Evolutionary conservation across 2,797 vertebrate species (phyloP), one percentile per base, ranked within the genome.

Genomic region (Aotus griseimembra): DNA sequence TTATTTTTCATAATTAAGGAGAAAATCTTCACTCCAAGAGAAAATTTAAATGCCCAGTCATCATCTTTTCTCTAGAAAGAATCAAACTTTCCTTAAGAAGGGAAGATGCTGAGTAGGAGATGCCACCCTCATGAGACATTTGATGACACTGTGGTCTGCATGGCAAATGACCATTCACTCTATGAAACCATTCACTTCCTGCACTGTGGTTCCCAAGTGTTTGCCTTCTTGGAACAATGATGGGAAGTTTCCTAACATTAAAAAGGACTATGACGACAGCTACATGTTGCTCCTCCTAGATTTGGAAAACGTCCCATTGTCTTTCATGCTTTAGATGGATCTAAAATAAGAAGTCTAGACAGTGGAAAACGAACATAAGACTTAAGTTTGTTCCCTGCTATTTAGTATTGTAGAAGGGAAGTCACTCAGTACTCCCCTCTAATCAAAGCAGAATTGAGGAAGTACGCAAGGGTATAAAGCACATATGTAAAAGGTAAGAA

Each of bases 311-410:
- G 52, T 95, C 90, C 80, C 88, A 88, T 92, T 97, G 77, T 97
- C 79, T 44, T 93, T 96, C 48, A 88, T 57, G 87, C 70, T 46
- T 72, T 61, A 94, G 77, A 95, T 82, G 96, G 33, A 73, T 4
- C 94, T 97, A 96, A 98, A 97, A 96, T 93, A 97, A 97, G 64
- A 81, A 88, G 94, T 96, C 95, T 95, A 96, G 96, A 97, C 94
- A 88, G 93, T 92, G 94, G 93, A 84, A 97, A 94, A 79, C 14
- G 77, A 80, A 73, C n/a, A 30, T 50, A 72, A 97, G 81, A 87
- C 75, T 85, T 82, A 58, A 26, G 30, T 58, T 85, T 57, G 48
- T 22, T 36, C 73, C n/a, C 44, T 50, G 79, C 72, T 87, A 89
- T 80, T 83, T 73, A 72, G 41, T 90, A 79, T 30, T 79, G 4